These are phyloP conservation scores for Karalla daura DNA, from an alignment of 2,797 vertebrate species.

Conservation along the genomic window DNA sequence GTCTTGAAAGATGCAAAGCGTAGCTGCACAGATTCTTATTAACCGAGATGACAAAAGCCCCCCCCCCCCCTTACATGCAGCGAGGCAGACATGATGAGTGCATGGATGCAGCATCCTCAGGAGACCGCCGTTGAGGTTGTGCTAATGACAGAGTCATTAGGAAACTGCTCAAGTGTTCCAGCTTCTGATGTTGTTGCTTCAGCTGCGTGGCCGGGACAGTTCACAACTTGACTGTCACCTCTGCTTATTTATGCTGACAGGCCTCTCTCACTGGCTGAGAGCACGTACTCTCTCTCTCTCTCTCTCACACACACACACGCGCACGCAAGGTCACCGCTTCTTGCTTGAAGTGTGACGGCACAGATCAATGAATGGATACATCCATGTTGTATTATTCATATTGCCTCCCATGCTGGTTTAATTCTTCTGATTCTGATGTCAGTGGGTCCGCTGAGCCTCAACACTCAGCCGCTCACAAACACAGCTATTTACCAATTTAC, in stretches of 20 bases:
- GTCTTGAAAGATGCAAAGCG: too few species aligned
- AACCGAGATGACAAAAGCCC: too few species aligned
- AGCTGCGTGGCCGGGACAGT: slow-evolving; percentile 25
- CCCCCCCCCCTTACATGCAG: too few species aligned
- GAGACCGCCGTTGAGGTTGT: slow-evolving; percentile 39
- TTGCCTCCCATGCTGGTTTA: slow-evolving; percentile 6
- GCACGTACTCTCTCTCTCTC: slow-evolving; percentile 10
- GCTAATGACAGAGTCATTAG: slow-evolving; percentile 66
- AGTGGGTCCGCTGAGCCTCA: slow-evolving; percentile 8
- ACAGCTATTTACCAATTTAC: slow-evolving; percentile 17
- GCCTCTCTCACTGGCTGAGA: slow-evolving; percentile 6
- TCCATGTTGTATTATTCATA: slow-evolving; percentile 48
- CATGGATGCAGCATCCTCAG: neutral
- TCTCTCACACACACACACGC: slow-evolving; percentile 15
- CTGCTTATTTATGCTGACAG: slow-evolving; percentile 35
- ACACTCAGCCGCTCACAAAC: slow-evolving; percentile 4
- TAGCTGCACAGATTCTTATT: too few species aligned
- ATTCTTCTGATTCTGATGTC: slow-evolving; percentile 21
- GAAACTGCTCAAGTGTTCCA: slow-evolving; percentile 62
- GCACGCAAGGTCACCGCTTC: slow-evolving; percentile 21
- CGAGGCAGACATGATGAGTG: too few species aligned
- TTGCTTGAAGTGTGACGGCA: slow-evolving; percentile 9
- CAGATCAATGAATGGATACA: slow-evolving; percentile 48
- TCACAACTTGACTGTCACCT: slow-evolving; percentile 29
- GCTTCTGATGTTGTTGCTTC: slow-evolving; percentile 56